A percentile compares a stretch with the other conserved stretches of the same genome.
Evolutionary conservation across 2,888 invertebrate species (phyloP).

Genomic region (Clusia tigrina): DNA sequence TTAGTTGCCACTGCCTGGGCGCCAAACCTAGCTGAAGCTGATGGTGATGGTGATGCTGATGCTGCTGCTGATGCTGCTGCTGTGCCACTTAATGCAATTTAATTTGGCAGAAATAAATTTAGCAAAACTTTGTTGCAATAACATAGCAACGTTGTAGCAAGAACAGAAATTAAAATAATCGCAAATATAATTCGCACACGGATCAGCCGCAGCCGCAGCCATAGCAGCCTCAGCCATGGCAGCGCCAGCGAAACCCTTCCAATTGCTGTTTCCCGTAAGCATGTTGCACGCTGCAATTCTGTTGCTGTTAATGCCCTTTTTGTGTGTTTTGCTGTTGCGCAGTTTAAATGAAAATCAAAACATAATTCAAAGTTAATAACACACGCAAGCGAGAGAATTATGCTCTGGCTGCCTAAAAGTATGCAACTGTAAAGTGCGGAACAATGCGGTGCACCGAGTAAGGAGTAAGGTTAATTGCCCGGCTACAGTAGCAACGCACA

Average conservation of each 20-base stretch:
- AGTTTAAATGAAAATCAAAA: conserved; percentile 3
- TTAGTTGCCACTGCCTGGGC: background rate
- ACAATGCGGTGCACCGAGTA: background rate
- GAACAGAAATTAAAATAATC: conserved; percentile 1
- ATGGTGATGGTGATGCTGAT: background rate
- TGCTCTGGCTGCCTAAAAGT: background rate
- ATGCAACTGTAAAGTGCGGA: background rate
- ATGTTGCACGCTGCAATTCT: conserved; percentile 2
- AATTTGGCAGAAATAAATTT: conserved; percentile 9
- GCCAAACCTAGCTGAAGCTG: too few relatives aligned
- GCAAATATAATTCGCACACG: conserved; percentile 8
- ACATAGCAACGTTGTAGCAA: background rate
- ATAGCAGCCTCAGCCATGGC: background rate
- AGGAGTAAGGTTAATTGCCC: too few relatives aligned
- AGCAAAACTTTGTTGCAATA: background rate
- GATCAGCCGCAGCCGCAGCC: background rate
- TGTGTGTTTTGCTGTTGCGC: background rate
- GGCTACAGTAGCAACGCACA: too few relatives aligned
- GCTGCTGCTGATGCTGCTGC: background rate
- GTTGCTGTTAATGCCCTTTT: background rate
- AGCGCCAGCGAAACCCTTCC: too few relatives aligned
- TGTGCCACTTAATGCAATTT: conserved; percentile 11
- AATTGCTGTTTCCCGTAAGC: background rate
- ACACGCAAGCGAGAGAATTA: background rate
- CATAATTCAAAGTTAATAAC: background rate